Evolutionary conservation across 2,888 invertebrate genomes (phyloP).

Genomic region (Girardia tigrina): DNA sequence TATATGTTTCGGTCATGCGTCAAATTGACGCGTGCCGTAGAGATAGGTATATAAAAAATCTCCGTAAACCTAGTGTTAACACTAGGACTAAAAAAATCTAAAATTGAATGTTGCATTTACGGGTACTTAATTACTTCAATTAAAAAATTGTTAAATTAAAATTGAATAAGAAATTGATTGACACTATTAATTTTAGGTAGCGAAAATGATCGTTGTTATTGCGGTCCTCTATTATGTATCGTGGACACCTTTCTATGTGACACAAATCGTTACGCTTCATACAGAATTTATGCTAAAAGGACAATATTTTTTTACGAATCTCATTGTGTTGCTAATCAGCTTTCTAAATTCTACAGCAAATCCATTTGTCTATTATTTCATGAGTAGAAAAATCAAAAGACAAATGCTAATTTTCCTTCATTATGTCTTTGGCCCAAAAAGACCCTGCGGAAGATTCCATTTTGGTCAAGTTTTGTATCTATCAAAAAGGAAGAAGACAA

Average conservation of each 20-base stretch:
- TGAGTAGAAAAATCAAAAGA: slow-evolving; percentile 14
- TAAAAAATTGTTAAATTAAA: too few species aligned
- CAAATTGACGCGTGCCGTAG: too few species aligned
- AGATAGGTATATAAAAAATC: too few species aligned
- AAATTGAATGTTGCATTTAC: too few species aligned
- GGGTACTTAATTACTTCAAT: too few species aligned
- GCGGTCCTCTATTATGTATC: background rate
- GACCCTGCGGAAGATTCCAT: background rate
- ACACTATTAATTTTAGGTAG: slow-evolving; percentile 25
- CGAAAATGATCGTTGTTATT: slow-evolving; percentile 28
- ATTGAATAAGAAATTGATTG: too few species aligned
- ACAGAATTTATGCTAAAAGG: background rate
- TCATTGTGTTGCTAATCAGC: background rate
- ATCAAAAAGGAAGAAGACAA: too few species aligned
- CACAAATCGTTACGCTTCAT: background rate
- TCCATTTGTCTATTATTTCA: slow-evolving; percentile 21
- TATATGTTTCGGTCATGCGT: too few species aligned
- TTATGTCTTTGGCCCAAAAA: background rate
- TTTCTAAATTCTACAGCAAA: slow-evolving; percentile 10
- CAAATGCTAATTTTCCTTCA: background rate
- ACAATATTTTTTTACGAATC: slow-evolving; percentile 1
- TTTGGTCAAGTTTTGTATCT: too few species aligned
- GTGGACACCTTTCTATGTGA: slow-evolving; percentile 21
- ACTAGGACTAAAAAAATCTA: too few species aligned
- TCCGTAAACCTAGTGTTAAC: too few species aligned